A percentile compares a stretch with the other conserved stretches of the same genome.
phyloP scores from a whole-genome alignment of 2,888 invertebrate genomes.

The Lasioglossum vierecki region DNA sequence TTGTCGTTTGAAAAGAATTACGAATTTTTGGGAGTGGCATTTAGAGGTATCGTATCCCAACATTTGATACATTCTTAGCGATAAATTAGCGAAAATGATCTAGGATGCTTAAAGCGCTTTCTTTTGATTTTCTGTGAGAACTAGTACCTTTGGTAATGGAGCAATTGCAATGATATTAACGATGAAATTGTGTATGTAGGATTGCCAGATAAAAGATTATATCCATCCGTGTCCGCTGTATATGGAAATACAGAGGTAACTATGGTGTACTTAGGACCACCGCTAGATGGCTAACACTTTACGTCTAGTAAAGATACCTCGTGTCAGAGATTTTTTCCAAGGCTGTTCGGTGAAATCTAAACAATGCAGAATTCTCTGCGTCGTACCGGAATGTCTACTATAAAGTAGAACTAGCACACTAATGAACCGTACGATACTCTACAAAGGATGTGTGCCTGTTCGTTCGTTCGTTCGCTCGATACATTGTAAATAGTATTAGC shows the following conservation, averaged over 20 bases:
- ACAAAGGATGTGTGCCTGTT: slow-evolving; percentile 59
- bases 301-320: slow-evolving; percentile 56
- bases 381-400: slow-evolving; percentile 63
- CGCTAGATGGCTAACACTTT: slow-evolving; percentile 93
- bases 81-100: too few species aligned
- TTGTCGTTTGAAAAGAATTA: slow-evolving; percentile 98
- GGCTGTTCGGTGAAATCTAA: slow-evolving; percentile 47
- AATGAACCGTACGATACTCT: slow-evolving; percentile 57
- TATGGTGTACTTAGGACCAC: slow-evolving; percentile 98
- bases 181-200: slow-evolving; percentile 85
- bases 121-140: not conserved
- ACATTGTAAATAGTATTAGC: slow-evolving; percentile 69
- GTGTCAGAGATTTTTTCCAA: slow-evolving; percentile 40
- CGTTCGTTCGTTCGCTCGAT: slow-evolving; percentile 46
- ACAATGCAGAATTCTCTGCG: slow-evolving; percentile 53
- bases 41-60: slow-evolving; percentile 88
- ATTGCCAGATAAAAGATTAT: slow-evolving; percentile 96
- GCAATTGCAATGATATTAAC: slow-evolving; percentile 18
- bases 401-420: slow-evolving; percentile 69
- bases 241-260: slow-evolving; percentile 99
- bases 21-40: slow-evolving; percentile 99
- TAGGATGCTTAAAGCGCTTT: slow-evolving; percentile 7
- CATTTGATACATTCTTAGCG: slow-evolving; percentile 27
- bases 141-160: not conserved
- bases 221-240: slow-evolving; percentile 98